Evolutionary conservation across 2,888 invertebrate genomes (phyloP), one percentile per base, ranked within the genome.

Genomic region (Drosophila demipolita): DNA sequence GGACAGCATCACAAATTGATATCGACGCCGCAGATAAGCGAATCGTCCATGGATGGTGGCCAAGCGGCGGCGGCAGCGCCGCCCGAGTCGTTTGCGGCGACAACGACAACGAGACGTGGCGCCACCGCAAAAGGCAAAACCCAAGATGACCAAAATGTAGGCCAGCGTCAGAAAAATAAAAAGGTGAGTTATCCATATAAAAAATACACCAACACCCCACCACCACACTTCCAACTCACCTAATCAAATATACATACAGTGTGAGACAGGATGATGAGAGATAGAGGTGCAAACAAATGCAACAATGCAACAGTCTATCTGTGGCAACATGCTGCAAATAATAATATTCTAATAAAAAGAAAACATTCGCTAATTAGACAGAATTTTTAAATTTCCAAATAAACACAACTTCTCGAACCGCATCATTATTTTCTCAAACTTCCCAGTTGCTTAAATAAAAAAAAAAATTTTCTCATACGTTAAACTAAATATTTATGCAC

Each of bases 101-200:
- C 71, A 61, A 71, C 73, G 5, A 66, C 72, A 6, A 67, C 74
- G 35, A 66, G 73, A 33, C 71, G 81, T 17, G 83, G 82, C 35
- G 75, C 83, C 53, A 88, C 75, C 36, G 74, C 89, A 65, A 90
- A 83, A 48, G 90, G 90, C 49, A 90, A 90, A 65, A 88, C 87
- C 33, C 87, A 87, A 62, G 87, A 87, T 58, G 87, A 87, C 57
- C 87, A 87, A 59, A 86, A 90, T 70, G 90, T 87, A 20, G 87
- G 90, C 76, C 90, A 89, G 64, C 89, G 90, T 49, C 83, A 80
- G 52, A 87, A 89, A 57, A 87, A 87, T 59, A 83, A 83, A 78
- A 88, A 90, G 89, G 87, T 87, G 26, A 78, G 89, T 65, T 38
- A 9, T 23, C 17, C 23, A 55, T 15, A 42, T 20, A 42, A 20